phyloP scores from a whole-genome alignment of 2,888 invertebrate species.

The Megaustenia siamemsis region DNA sequence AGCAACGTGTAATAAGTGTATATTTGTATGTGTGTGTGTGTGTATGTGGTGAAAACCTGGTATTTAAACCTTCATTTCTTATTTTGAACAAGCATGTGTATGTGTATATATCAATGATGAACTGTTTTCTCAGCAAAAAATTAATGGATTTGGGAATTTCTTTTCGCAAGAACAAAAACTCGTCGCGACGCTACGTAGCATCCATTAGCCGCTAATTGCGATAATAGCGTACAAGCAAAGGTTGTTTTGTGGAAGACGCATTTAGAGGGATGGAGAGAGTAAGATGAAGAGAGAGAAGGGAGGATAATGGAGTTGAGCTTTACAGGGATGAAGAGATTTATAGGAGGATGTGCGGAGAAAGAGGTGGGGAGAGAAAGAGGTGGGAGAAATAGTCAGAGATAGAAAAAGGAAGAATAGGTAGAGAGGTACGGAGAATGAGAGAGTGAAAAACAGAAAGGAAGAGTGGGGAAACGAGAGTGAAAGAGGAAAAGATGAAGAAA shows the following conservation, averaged over 20 bases:
- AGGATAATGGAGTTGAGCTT: not conserved
- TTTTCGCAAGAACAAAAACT: too few species aligned
- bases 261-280: not conserved
- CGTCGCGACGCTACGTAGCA: too few species aligned
- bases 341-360: not conserved
- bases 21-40: too few species aligned
- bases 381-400: not conserved
- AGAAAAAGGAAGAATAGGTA: not conserved
- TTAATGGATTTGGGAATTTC: too few species aligned
- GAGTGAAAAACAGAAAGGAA: not conserved
- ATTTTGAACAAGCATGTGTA: too few species aligned
- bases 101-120: too few species aligned
- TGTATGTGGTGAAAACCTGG: too few species aligned
- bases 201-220: too few species aligned
- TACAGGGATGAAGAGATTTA: not conserved
- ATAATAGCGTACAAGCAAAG: too few species aligned
- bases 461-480: not conserved
- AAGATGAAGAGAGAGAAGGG: not conserved
- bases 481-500: not conserved
- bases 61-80: too few species aligned
- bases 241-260: not conserved
- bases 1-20: too few species aligned
- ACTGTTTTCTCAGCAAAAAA: too few species aligned
- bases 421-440: not conserved
- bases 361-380: not conserved